These are phyloP conservation scores for Sisyra nigra DNA, from an alignment of 2,888 invertebrate species.

Conservation along the genomic window DNA sequence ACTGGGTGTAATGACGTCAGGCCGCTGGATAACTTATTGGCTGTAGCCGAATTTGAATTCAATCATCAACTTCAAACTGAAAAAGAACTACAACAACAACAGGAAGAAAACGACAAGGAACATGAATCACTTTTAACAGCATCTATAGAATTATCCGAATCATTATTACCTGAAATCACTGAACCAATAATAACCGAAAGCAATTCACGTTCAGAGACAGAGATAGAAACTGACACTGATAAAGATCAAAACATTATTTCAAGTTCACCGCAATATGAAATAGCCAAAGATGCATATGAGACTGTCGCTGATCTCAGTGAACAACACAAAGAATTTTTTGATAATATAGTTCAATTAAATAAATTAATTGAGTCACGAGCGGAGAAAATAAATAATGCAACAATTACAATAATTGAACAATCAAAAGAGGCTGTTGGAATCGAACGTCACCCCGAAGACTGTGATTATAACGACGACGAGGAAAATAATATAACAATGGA, in stretches of 20 bases:
- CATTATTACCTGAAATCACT: not conserved
- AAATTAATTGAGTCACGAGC: slow-evolving; percentile 16
- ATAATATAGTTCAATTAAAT: slow-evolving; percentile 10
- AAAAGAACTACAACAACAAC: slow-evolving; percentile 2
- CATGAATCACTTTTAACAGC: not conserved
- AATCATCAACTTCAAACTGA: slow-evolving; percentile 25
- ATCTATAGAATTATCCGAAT: not conserved
- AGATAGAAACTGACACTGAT: slow-evolving; percentile 12
- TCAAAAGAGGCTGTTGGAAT: slow-evolving; percentile 16
- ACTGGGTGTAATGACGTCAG: slow-evolving; percentile 26
- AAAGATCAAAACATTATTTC: slow-evolving; percentile 8
- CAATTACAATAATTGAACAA: slow-evolving; percentile 24
- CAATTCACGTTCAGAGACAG: slow-evolving; percentile 1
- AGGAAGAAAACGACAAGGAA: slow-evolving; percentile 1
- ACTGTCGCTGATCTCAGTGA: slow-evolving; percentile 8
- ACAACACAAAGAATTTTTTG: slow-evolving; percentile 9
- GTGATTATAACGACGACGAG: slow-evolving; percentile 26
- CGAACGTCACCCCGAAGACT: slow-evolving; percentile 18
- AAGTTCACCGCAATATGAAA: too few relatives aligned
- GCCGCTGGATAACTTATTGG: slow-evolving; percentile 43
- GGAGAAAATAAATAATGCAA: slow-evolving; percentile 13
- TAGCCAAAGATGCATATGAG: slow-evolving; percentile 11
- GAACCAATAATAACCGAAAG: slow-evolving; percentile 10
- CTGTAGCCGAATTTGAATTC: slow-evolving; percentile 46
- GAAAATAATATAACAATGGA: slow-evolving; percentile 29